Percentiles rank a stretch among this genome's conserved stretches.
Evolutionary conservation across 1,140 invertebrate genomes (phyloP).

Genomic region (Tenebrio molitor): DNA sequence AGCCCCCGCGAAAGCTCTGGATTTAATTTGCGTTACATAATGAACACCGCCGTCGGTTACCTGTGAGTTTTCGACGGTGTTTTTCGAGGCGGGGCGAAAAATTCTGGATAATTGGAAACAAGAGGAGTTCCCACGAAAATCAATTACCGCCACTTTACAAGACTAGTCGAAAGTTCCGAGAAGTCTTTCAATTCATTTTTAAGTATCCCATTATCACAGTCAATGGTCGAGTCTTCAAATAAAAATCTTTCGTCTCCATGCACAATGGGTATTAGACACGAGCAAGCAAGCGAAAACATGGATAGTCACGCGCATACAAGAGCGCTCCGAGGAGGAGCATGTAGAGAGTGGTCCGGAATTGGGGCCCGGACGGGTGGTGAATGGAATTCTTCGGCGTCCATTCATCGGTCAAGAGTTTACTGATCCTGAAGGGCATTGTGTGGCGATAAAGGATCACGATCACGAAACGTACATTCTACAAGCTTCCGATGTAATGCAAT

Average conservation of each 20-base stretch:
- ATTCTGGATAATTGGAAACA: not conserved
- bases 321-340: not conserved
- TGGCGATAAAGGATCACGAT: too few relatives aligned
- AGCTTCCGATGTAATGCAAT: too few relatives aligned
- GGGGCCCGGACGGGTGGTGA: not conserved
- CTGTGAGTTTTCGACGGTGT: not conserved
- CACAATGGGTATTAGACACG: slow-evolving; percentile 38
- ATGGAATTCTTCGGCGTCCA: not conserved
- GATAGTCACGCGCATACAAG: slow-evolving; percentile 35
- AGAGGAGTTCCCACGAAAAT: slow-evolving; percentile 19
- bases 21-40: too few relatives aligned
- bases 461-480: too few relatives aligned
- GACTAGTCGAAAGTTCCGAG: slow-evolving; percentile 24
- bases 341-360: slow-evolving; percentile 11
- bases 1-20: too few relatives aligned
- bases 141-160: slow-evolving; percentile 29
- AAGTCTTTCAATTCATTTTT: slow-evolving; percentile 37
- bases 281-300: slow-evolving; percentile 39
- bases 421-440: too few relatives aligned
- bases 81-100: not conserved
- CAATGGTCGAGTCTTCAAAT: slow-evolving; percentile 29
- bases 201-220: slow-evolving; percentile 37
- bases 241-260: slow-evolving; percentile 16
- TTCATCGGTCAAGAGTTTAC: too few relatives aligned
- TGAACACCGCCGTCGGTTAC: too few relatives aligned